Percentiles rank a stretch among this genome's conserved stretches.
Evolutionary conservation across 1,140 invertebrate species (phyloP).

Genomic region (Meteorus sp.): DNA sequence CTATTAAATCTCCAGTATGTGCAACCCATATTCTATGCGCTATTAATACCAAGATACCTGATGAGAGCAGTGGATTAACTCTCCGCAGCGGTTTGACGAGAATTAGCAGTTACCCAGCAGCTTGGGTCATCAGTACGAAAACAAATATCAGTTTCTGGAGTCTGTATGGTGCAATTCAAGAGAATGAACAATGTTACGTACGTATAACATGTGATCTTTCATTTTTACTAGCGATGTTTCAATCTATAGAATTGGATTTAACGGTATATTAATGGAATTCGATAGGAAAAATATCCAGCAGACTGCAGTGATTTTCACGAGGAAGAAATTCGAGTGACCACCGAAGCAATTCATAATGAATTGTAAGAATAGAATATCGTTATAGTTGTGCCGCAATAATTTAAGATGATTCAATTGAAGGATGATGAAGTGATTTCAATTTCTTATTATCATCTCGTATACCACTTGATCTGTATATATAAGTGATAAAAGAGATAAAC

Average conservation of each 20-base stretch:
- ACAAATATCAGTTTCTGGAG: conserved; percentile 66
- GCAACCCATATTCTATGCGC: conserved; percentile 76
- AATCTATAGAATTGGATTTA: too few relatives aligned
- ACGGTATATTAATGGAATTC: too few relatives aligned
- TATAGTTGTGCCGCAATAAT: too few relatives aligned
- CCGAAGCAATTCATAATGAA: conserved; percentile 78
- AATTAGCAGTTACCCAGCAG: conserved; percentile 71
- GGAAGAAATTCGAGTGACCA: conserved; percentile 77
- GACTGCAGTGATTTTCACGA: conserved; percentile 76
- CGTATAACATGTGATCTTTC: conserved; percentile 36
- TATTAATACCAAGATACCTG: conserved; percentile 64
- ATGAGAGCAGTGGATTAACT: conserved; percentile 27
- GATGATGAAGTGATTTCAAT: too few relatives aligned
- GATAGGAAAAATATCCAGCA: conserved; percentile 70
- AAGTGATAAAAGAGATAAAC: too few relatives aligned
- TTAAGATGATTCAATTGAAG: too few relatives aligned
- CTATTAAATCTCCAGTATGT: conserved; percentile 68
- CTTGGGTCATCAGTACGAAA: conserved; percentile 69
- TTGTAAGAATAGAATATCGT: conserved; percentile 53
- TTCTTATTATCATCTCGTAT: too few relatives aligned
- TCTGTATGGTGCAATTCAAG: conserved; percentile 66
- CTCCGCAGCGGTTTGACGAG: conserved; percentile 70
- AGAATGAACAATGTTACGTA: conserved; percentile 64
- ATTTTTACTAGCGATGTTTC: too few relatives aligned
- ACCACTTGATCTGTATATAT: too few relatives aligned